Evolutionary conservation across 1,140 invertebrate species (phyloP).

Genomic region (Homalodisca vitripennis): DNA sequence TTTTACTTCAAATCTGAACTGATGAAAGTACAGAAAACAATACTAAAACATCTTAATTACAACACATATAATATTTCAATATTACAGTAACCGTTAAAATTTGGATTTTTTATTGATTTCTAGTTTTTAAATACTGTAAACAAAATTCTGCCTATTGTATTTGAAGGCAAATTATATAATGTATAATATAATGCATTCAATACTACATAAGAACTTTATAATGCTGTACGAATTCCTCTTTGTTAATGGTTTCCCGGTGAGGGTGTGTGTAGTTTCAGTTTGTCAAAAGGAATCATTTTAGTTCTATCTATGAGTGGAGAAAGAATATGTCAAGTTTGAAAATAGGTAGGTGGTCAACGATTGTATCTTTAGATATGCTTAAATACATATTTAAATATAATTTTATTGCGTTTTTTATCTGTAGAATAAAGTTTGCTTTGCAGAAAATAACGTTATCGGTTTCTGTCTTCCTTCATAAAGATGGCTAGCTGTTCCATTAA

Average conservation of each 20-base stretch:
- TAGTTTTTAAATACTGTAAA: too few relatives aligned
- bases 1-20: too few relatives aligned
- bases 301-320: conserved; percentile 34
- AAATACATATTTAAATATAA: neutral
- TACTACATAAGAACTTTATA: too few relatives aligned
- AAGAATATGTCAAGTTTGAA: conserved; percentile 64
- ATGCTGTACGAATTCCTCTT: too few relatives aligned
- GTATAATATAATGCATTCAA: too few relatives aligned
- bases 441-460: neutral
- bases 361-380: neutral
- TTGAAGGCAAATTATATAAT: too few relatives aligned
- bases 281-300: conserved; percentile 11
- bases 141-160: too few relatives aligned
- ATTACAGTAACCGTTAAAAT: too few relatives aligned
- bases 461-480: neutral
- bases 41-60: too few relatives aligned
- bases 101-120: too few relatives aligned
- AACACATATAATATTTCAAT: too few relatives aligned
- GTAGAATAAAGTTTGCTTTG: neutral
- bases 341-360: conserved; percentile 54
- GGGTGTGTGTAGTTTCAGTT: conserved; percentile 11
- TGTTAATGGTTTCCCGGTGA: conserved; percentile 27
- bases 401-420: neutral
- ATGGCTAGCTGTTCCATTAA: neutral
- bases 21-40: too few relatives aligned